Conservation (phyloP, 2,888 invertebrate genomes). For the Cryptus viduatorius region DNA sequence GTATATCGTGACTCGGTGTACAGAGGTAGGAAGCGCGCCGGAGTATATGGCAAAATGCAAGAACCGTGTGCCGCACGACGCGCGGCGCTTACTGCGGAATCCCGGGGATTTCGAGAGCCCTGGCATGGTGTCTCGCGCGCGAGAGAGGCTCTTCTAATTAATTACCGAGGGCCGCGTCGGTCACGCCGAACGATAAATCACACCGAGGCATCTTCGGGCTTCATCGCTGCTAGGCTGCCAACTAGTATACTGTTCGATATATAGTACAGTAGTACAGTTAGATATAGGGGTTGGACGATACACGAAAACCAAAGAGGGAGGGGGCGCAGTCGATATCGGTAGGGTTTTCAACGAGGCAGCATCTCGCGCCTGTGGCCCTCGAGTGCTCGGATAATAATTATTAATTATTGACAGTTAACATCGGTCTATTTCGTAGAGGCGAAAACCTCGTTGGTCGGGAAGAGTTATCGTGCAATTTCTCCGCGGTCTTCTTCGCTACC, state of each 20-base stretch:
- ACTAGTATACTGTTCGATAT: constrained; percentile 50
- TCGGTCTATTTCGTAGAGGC: constrained; percentile 59
- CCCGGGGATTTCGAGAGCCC: constrained; percentile 65
- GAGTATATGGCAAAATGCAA: constrained; percentile 55
- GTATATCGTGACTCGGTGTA: constrained; percentile 15
- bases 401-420: constrained; percentile 67
- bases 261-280: constrained; percentile 8
- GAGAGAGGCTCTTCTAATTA: constrained; percentile 63
- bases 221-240: constrained; percentile 65
- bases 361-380: neutral
- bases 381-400: constrained; percentile 59
- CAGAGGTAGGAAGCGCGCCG: constrained; percentile 10
- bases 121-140: constrained; percentile 50
- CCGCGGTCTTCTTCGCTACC: constrained; percentile 49
- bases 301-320: neutral
- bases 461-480: constrained; percentile 68
- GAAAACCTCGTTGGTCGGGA: constrained; percentile 43
- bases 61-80: constrained; percentile 54
- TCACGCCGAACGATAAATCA: constrained; percentile 68
- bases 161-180: constrained; percentile 65
- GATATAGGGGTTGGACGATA: neutral
- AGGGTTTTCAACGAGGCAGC: neutral
- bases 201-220: constrained; percentile 67
- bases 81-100: constrained; percentile 47
- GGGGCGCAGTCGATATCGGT: neutral